A percentile compares a stretch with the other conserved stretches of the same genome.
Evolutionary conservation across 1,140 invertebrate species (phyloP).

Genomic region (Drosophila pallidifrons): DNA sequence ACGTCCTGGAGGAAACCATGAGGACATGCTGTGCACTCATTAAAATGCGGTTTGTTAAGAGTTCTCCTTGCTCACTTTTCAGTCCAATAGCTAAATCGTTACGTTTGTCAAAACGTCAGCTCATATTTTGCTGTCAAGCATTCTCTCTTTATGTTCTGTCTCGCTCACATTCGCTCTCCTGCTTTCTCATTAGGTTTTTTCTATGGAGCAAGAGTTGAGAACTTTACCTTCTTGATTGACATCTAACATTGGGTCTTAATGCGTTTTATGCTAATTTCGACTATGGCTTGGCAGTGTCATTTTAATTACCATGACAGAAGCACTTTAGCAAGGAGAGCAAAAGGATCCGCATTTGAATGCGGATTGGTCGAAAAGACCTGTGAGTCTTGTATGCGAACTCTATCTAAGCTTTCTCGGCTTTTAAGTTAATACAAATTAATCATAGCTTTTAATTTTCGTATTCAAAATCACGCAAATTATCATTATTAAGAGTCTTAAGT

Average conservation of each 20-base stretch:
- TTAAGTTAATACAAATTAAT: too few relatives aligned
- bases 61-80: conserved; percentile 39
- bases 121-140: conserved; percentile 32
- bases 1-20: conserved; percentile 20
- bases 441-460: too few relatives aligned
- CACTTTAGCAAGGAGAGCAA: conserved; percentile 44
- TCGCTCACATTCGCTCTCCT: background rate
- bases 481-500: too few relatives aligned
- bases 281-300: conserved; percentile 66
- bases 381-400: background rate
- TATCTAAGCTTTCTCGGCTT: too few relatives aligned
- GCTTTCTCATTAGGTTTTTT: conserved; percentile 8
- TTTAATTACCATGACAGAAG: conserved; percentile 74
- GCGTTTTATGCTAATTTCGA: conserved; percentile 81
- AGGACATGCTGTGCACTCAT: conserved; percentile 38
- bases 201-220: conserved; percentile 63
- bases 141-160: background rate
- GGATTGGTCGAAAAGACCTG: background rate
- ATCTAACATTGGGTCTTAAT: conserved; percentile 79
- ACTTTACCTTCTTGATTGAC: conserved; percentile 80
- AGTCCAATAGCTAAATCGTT: conserved; percentile 63
- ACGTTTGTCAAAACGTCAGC: conserved; percentile 82
- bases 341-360: background rate
- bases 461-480: too few relatives aligned
- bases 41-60: conserved; percentile 52